phyloP scores from a whole-genome alignment of 2,888 invertebrate genomes.

The Mesodorylaimus sp. region DNA sequence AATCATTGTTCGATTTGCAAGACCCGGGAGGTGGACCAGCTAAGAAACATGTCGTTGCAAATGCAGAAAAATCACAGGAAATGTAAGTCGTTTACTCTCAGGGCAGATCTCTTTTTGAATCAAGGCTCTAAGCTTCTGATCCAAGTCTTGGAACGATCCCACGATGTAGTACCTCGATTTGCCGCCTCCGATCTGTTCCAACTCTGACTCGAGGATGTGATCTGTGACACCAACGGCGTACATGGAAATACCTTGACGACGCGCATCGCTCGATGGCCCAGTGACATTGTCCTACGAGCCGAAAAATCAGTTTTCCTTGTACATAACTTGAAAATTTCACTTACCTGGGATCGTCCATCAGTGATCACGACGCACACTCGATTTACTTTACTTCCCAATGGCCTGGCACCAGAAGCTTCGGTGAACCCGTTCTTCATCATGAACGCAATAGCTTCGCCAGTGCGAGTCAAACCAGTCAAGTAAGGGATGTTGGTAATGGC shows the following conservation, averaged over 20 bases:
- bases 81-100: no score
- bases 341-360: slow-evolving; percentile 31
- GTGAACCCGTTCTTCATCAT: slow-evolving; percentile 19
- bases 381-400: slow-evolving; percentile 18
- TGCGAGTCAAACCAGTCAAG: slow-evolving; percentile 3
- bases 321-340: not conserved
- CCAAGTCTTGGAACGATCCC: not conserved
- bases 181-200: slow-evolving; percentile 25
- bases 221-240: slow-evolving; percentile 32
- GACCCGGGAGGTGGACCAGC: not conserved
- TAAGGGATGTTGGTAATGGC: not conserved
- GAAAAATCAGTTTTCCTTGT: not conserved
- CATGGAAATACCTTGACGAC: slow-evolving; percentile 11
- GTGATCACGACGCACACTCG: slow-evolving; percentile 33
- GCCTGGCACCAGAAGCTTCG: slow-evolving; percentile 18
- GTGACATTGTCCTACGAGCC: not conserved
- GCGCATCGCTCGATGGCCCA: not conserved
- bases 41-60: no score
- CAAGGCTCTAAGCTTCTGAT: not conserved
- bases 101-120: slow-evolving; percentile 4
- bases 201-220: slow-evolving; percentile 25
- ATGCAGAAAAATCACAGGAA: no score
- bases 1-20: slow-evolving; percentile 20
- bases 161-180: not conserved
- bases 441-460: slow-evolving; percentile 17